A percentile compares a stretch with the other conserved stretches of the same genome.
phyloP scores from a whole-genome alignment of 2,888 invertebrate species.

The Drosophila nr. perissopoda region DNA sequence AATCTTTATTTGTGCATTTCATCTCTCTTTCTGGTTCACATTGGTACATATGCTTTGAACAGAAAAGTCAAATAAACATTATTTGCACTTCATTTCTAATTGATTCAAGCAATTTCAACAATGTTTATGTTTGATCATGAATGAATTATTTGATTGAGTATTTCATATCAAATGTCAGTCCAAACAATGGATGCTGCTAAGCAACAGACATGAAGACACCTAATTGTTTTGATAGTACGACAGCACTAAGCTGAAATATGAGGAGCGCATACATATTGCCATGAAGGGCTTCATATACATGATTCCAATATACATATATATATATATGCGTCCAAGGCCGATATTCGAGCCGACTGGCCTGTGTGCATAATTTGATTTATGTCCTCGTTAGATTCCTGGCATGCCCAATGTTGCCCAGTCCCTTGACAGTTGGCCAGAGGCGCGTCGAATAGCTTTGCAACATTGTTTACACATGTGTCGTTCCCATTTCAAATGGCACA shows the following conservation, averaged over 20 bases:
- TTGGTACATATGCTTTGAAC: background rate
- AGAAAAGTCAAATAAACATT: background rate
- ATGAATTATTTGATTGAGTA: background rate
- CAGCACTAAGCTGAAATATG: background rate
- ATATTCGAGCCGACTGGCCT: background rate
- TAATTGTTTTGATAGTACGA: background rate
- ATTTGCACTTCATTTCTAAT: background rate
- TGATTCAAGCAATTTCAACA: background rate
- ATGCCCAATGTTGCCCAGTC: background rate
- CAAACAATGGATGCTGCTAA: background rate
- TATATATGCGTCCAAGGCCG: background rate
- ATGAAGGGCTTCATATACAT: background rate
- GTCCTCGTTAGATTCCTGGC: background rate
- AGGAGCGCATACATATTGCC: background rate
- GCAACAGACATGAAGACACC: background rate
- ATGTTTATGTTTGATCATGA: background rate
- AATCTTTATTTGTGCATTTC: background rate
- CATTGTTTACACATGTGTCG: constrained; percentile 41
- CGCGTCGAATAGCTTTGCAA: constrained; percentile 24
- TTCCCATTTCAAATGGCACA: constrained; percentile 18
- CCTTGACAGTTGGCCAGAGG: constrained; percentile 4
- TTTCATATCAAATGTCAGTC: background rate
- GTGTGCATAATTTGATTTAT: constrained; percentile 2
- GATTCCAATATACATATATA: too few relatives aligned
- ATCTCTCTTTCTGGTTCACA: background rate